Evolutionary conservation across 2,797 vertebrate genomes (phyloP).

Genomic region (Rhincodon typus): DNA sequence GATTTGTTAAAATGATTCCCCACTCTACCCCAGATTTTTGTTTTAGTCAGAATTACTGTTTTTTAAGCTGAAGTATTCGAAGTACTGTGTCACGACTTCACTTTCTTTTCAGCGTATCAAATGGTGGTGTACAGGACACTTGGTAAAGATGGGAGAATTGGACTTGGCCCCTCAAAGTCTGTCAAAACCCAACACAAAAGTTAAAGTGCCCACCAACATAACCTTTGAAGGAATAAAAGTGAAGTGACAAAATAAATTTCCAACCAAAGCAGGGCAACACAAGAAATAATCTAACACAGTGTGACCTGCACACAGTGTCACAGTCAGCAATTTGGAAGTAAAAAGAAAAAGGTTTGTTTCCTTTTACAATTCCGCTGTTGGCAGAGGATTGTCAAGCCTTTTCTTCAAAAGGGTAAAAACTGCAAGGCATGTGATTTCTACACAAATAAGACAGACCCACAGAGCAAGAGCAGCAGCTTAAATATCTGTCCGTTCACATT

Average conservation of each 20-base stretch:
- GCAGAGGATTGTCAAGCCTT: not conserved
- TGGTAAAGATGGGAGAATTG: not conserved
- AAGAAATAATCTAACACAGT: not conserved
- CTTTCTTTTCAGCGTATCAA: not conserved
- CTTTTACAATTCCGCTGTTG: not conserved
- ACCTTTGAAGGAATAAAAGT: not conserved
- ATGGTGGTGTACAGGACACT: not conserved
- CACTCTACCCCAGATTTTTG: not conserved
- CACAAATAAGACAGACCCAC: not conserved
- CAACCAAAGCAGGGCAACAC: not conserved
- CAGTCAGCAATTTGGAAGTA: not conserved
- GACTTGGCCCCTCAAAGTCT: not conserved
- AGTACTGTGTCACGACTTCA: not conserved
- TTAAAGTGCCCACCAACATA: not conserved
- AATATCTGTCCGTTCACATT: constrained; percentile 13
- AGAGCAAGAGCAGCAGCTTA: constrained; percentile 9
- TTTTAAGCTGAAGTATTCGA: not conserved
- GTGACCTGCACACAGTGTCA: constrained; percentile 13
- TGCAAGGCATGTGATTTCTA: not conserved
- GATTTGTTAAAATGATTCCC: not conserved
- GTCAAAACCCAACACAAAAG: not conserved
- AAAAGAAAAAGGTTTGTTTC: not conserved
- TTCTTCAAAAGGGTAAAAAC: not conserved
- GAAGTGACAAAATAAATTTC: not conserved
- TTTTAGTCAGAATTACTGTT: not conserved